Evolutionary conservation across 2,888 invertebrate genomes (phyloP), one percentile per base, ranked within the genome.

Genomic region (Apodemia mormo): DNA sequence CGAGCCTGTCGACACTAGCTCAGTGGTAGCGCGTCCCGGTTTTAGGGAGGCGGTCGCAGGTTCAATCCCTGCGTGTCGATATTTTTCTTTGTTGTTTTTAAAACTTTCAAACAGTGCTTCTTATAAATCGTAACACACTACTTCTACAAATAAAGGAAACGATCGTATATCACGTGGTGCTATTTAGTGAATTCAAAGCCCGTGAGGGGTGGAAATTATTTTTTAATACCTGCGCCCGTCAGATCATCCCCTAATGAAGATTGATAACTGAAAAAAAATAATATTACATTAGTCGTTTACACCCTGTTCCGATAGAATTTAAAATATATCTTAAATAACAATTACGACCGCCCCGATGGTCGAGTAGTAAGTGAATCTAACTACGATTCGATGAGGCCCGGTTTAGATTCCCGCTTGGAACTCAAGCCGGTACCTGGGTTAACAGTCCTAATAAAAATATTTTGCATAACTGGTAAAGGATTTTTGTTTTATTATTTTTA

Each of bases 171-270:
- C 30, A 37, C 61, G 30, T 33, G 68, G 72, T 69, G 72, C 68
- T 70, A 68, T 69, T 40, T 45, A 30, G 69, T 68, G 72, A 40
- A 66, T 68, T 58, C 67, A 37, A 37, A 68, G 29, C 71, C 74
- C 54, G 69, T 61, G 68, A 66, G 56, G 52, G 69, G 67, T 71
- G 72, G 54, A 49, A 68, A 69, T 66, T 66, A 58, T 52, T 65
- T 49, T 52, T 68, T 52, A 69, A 76, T 90, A 92, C 92, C 92
- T 91, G 89, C 79, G 82, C 82, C 70, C 83, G 84, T 89, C 86
- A 88, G 85, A 88, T 80, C 90, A 91, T 90, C 86, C 85, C 86
- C 85, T 81, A 80, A 77, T 79, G 80, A 78, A 67, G 74, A 65
- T 71, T 67, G 71, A 66, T 71, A 76, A 76, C 78, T 78, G 78